These are phyloP conservation scores for Calameuta pallipes DNA, from an alignment of 2,888 invertebrate genomes.

Conservation along the genomic window DNA sequence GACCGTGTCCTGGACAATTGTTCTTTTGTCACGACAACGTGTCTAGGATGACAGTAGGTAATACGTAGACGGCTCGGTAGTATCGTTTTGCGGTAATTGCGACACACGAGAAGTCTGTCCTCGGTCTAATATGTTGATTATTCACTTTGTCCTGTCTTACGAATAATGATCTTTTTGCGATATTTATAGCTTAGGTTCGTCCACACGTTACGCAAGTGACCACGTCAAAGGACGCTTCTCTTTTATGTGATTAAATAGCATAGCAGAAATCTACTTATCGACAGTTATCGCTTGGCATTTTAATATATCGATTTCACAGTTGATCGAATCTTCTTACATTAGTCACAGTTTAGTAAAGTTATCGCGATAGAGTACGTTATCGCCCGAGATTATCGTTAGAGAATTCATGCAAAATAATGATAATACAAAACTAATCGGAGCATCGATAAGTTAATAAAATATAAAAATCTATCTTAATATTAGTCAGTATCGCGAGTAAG, in stretches of 20 bases:
- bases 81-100: slow-evolving; percentile 45
- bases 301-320: neutral
- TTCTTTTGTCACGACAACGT: neutral
- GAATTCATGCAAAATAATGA: neutral
- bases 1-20: neutral
- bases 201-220: neutral
- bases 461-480: neutral
- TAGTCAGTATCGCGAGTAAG: neutral
- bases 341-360: neutral
- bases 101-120: slow-evolving; percentile 38
- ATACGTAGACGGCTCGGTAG: slow-evolving; percentile 2
- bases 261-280: neutral
- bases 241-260: neutral
- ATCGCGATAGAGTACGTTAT: neutral
- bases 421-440: neutral
- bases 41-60: slow-evolving; percentile 1
- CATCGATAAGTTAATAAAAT: neutral
- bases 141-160: slow-evolving; percentile 18
- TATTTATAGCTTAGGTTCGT: neutral
- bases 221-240: neutral
- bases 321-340: neutral
- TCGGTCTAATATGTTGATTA: slow-evolving; percentile 54
- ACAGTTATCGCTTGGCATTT: neutral
- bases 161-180: slow-evolving; percentile 25
- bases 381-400: neutral